Evolutionary conservation across 2,797 vertebrate genomes (phyloP).

Genomic region (Oreonectes daqikongensis): DNA sequence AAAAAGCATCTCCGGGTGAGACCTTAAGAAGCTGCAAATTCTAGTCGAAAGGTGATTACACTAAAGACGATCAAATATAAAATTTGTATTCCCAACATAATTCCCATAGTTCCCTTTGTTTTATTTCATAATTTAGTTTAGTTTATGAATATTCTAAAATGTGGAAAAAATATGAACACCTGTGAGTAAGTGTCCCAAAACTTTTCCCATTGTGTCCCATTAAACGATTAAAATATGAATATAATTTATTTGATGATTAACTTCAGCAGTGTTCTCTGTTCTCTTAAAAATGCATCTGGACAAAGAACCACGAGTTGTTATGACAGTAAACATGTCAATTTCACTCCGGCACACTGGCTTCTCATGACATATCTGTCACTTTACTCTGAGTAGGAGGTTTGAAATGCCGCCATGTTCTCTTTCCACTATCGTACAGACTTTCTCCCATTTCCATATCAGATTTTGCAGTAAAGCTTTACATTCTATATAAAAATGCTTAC

Average conservation of each 20-base stretch:
- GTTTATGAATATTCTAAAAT: no score
- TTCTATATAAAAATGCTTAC: not conserved
- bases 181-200: no score
- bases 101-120: no score
- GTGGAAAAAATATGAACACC: no score
- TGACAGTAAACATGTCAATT: slow-evolving; percentile 20
- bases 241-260: not conserved
- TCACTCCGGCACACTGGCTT: not conserved
- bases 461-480: not conserved
- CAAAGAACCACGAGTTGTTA: slow-evolving; percentile 1
- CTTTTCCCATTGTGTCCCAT: no score
- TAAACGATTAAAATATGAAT: not conserved
- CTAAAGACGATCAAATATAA: no score
- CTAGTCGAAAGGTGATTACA: no score
- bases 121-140: no score
- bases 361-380: slow-evolving; percentile 23
- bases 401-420: slow-evolving; percentile 16
- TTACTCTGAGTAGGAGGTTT: slow-evolving; percentile 11
- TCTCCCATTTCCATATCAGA: not conserved
- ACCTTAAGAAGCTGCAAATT: no score
- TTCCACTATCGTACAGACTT: not conserved
- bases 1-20: no score
- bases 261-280: not conserved
- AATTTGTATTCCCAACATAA: no score
- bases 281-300: not conserved